Percentiles rank a stretch among this genome's conserved stretches.
Evolutionary conservation across 2,113 vertebrate genomes (phyloP).

Genomic region (Syrmaticus mikado): DNA sequence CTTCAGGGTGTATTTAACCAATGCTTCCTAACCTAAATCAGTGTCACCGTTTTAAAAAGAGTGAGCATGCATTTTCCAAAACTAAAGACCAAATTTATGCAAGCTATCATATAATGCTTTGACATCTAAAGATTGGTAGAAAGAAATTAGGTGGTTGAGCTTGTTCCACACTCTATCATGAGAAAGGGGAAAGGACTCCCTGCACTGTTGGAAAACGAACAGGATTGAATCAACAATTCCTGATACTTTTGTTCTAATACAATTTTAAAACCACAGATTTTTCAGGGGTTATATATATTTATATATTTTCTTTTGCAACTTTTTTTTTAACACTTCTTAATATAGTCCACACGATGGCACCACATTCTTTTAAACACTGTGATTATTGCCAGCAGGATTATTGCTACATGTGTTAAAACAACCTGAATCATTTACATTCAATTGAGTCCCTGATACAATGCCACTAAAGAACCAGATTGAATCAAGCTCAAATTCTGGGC

Average conservation of each 20-base stretch:
- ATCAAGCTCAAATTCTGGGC: neutral
- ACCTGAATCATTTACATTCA: neutral
- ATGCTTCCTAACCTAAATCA: neutral
- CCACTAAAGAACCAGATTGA: neutral
- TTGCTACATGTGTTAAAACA: neutral
- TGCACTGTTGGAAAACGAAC: neutral
- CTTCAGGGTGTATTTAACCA: neutral
- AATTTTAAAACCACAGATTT: neutral
- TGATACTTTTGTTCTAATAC: neutral
- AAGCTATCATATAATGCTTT: neutral
- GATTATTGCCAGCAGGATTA: neutral
- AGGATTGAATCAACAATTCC: neutral
- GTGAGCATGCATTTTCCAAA: neutral
- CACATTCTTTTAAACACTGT: neutral
- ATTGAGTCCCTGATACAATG: neutral
- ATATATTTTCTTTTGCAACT: neutral
- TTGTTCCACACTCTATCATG: neutral
- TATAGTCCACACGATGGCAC: slow-evolving; percentile 62
- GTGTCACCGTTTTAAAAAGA: neutral
- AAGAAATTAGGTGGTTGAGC: neutral
- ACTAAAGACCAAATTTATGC: neutral
- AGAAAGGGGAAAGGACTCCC: neutral
- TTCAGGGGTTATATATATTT: neutral
- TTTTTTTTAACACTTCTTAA: neutral
- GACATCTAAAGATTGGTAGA: slow-evolving; percentile 22